A percentile compares a stretch with the other conserved stretches of the same genome.
phyloP scores from a whole-genome alignment of 2,113 vertebrate genomes.

The Coreoperca whiteheadi region DNA sequence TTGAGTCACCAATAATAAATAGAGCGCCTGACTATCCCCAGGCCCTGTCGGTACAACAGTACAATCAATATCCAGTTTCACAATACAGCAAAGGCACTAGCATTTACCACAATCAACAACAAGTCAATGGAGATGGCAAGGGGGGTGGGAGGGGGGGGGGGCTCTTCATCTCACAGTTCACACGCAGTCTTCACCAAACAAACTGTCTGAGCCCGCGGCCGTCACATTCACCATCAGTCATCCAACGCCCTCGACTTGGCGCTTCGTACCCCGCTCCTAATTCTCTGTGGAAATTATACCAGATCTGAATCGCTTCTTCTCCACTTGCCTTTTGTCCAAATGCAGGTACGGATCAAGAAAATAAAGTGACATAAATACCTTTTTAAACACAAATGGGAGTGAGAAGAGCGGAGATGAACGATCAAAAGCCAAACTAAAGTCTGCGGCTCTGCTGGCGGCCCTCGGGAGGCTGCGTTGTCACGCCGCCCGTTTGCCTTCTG shows the following conservation, averaged over 20 bases:
- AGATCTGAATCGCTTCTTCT: too few relatives aligned
- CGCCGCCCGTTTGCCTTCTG: not conserved
- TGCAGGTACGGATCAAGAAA: not conserved
- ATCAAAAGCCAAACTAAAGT: not conserved
- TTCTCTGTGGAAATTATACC: not conserved
- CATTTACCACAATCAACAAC: constrained; percentile 81
- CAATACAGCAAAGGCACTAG: constrained; percentile 88
- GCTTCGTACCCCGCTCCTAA: not conserved
- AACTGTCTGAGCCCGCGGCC: not conserved
- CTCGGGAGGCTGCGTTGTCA: not conserved
- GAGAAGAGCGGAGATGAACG: not conserved
- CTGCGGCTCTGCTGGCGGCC: not conserved
- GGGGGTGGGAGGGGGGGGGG: constrained; percentile 35
- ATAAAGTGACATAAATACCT: not conserved
- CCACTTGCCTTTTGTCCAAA: not conserved
- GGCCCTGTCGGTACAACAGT: constrained; percentile 80
- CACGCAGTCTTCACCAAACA: constrained; percentile 18
- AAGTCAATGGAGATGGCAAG: constrained; percentile 67
- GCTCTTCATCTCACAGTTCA: not conserved
- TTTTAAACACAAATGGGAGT: not conserved
- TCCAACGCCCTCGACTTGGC: not conserved
- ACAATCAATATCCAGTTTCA: constrained; percentile 87
- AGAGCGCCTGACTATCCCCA: constrained; percentile 79
- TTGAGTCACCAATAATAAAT: constrained; percentile 87
- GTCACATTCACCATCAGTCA: not conserved